Base-by-base conservation (phyloP, 2,888 invertebrate species). In the Drosophila glabriapex region DNA sequence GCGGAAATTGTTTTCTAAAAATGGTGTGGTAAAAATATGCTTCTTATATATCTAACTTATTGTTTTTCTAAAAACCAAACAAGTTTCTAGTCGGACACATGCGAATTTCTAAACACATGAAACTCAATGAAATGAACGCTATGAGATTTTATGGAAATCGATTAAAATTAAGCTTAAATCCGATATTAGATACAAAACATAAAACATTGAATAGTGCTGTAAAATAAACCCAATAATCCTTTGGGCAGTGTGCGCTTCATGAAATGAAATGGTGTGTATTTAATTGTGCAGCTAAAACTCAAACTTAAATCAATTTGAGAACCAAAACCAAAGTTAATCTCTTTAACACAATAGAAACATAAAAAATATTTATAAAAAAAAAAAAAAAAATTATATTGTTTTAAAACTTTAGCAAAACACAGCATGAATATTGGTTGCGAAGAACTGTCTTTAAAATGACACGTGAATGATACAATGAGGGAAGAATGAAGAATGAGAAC, bases 361-460 rank as follows among this genome's bases (percentile, higher is more conserved):
- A 25, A 46, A 53, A 68, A 58, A 49, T 55, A 60, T 12, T 25
- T 25, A 9, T 16, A 46, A 31, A 46, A 46, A 53, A 29, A 31
- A 50, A 41, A 54, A 7, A 63, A 68, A 54, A 46, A 37, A 46
- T 73, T 73, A 52, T 68, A 66, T 54, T 58, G 60, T 53, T 54
- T n/a, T 41, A 49, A 71, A 78, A 82, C 66, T 77, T 78, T 73
- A 89, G 91, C 91, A 90, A 91, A 91, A 91, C 91, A 91, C 91
- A 91, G 91, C 86, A 82, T 91, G 91, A 91, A 89, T 78, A 80
- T 77, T 80, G 50, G 63, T 65, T 50, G 31, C 43, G 39, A 49
- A 39, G 22, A 66, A 68, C 25, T 62, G 62, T 63, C 37, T 56
- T 55, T 28, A 29, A 68, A 55, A 64, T 55, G 64, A 76, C 61